Evolutionary conservation across 2,113 vertebrate genomes (phyloP).

Genomic region (Lutjanus erythropterus): DNA sequence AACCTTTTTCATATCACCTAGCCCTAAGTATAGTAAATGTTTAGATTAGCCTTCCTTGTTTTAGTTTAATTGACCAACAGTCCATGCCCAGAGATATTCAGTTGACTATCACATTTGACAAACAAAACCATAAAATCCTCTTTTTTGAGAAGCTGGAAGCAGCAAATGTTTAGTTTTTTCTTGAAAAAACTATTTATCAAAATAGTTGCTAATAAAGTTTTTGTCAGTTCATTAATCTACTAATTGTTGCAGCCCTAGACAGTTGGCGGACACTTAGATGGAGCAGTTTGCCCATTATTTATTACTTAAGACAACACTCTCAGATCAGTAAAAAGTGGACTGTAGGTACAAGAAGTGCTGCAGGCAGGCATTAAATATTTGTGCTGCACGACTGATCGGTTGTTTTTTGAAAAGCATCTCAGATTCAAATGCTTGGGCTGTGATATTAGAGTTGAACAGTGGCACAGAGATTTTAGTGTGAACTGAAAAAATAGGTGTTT

Average conservation of each 20-base stretch:
- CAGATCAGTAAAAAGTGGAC: slow-evolving; percentile 23
- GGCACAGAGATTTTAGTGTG: not conserved
- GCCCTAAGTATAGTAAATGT: too few relatives aligned
- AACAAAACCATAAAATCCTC: not conserved
- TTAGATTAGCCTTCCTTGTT: too few relatives aligned
- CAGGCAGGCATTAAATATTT: not conserved
- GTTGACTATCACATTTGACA: not conserved
- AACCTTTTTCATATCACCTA: too few relatives aligned
- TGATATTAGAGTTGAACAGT: slow-evolving; percentile 2
- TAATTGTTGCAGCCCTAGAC: too few relatives aligned
- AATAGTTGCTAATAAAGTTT: too few relatives aligned
- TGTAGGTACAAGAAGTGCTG: not conserved
- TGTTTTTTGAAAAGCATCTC: slow-evolving; percentile 27
- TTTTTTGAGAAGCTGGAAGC: not conserved
- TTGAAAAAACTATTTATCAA: not conserved
- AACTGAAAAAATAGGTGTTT: not conserved
- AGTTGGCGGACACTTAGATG: not conserved
- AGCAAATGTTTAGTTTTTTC: too few relatives aligned
- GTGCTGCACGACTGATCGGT: slow-evolving; percentile 1
- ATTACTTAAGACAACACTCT: too few relatives aligned
- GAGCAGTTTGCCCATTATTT: not conserved
- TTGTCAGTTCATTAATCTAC: too few relatives aligned
- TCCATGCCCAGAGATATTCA: not conserved
- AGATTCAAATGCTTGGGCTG: slow-evolving; percentile 8
- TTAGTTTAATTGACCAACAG: not conserved